Conservation (phyloP, 2,888 invertebrate species). For the Coenonympha arcania region DNA sequence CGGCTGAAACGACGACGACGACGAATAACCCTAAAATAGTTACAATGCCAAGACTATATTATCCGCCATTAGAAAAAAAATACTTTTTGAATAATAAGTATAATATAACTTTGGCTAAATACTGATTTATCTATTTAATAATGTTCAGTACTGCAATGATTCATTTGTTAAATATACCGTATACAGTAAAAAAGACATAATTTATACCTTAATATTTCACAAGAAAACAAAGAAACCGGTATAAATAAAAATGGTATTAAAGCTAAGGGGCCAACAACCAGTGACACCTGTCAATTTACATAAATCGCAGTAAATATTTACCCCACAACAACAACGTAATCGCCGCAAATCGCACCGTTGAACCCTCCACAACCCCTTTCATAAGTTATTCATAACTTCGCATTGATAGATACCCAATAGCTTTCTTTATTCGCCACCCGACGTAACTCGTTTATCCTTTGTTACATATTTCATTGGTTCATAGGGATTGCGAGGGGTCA, state of each 20-base stretch:
- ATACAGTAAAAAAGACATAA: too few species aligned
- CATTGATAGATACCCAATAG: conserved; percentile 46
- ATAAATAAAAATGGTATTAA: background rate
- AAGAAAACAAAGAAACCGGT: background rate
- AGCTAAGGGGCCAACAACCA: conserved; percentile 1
- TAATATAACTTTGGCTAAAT: too few species aligned
- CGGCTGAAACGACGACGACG: too few species aligned
- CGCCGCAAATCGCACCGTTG: conserved; percentile 37
- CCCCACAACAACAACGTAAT: conserved; percentile 42
- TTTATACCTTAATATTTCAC: too few species aligned
- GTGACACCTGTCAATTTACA: conserved; percentile 26
- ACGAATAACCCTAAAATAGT: too few species aligned
- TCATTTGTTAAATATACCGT: too few species aligned
- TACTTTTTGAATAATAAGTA: too few species aligned
- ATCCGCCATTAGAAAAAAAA: too few species aligned
- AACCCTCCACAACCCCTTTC: conserved; percentile 38
- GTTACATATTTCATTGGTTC: conserved; percentile 64
- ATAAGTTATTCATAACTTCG: conserved; percentile 47
- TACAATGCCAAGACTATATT: too few species aligned
- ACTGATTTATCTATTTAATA: too few species aligned
- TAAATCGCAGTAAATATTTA: conserved; percentile 41
- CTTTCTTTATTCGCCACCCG: conserved; percentile 42
- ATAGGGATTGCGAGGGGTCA: conserved; percentile 53
- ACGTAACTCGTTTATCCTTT: conserved; percentile 55
- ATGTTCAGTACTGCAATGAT: too few species aligned